These are phyloP conservation scores for Trichoplusia ni DNA, from an alignment of 1,140 invertebrate genomes.

Conservation along the genomic window DNA sequence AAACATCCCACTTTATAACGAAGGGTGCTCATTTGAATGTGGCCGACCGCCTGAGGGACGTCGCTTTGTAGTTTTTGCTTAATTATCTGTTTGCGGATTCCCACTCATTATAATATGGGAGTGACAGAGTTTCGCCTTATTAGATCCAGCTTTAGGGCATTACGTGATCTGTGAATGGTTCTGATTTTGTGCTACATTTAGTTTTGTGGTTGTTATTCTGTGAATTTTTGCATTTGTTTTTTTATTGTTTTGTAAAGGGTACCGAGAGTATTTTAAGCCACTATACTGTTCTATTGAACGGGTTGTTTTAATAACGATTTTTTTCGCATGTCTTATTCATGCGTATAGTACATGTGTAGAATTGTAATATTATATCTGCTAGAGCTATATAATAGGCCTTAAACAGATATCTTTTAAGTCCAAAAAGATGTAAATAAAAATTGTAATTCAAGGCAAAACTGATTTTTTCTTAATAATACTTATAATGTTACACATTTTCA, in stretches of 20 bases:
- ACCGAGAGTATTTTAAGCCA: neutral
- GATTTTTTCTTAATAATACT: too few relatives aligned
- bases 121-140: conserved; percentile 52
- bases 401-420: too few relatives aligned
- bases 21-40: conserved; percentile 69
- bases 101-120: conserved; percentile 60
- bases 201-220: conserved; percentile 20
- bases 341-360: too few relatives aligned
- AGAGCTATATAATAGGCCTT: too few relatives aligned
- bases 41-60: conserved; percentile 51
- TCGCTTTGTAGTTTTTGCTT: conserved; percentile 71
- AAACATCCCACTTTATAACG: conserved; percentile 45
- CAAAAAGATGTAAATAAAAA: too few relatives aligned
- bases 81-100: conserved; percentile 64
- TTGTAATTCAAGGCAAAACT: too few relatives aligned
- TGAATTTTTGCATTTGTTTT: conserved; percentile 20
- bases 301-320: too few relatives aligned
- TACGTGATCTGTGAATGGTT: conserved; percentile 42
- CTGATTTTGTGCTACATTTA: conserved; percentile 19
- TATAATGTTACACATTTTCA: too few relatives aligned
- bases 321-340: too few relatives aligned
- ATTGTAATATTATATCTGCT: too few relatives aligned
- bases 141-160: conserved; percentile 71
- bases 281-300: too few relatives aligned
- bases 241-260: neutral